Percentiles rank a stretch among this genome's conserved stretches.
phyloP scores from a whole-genome alignment of 2,888 invertebrate genomes.

The Melanostoma mellinum region DNA sequence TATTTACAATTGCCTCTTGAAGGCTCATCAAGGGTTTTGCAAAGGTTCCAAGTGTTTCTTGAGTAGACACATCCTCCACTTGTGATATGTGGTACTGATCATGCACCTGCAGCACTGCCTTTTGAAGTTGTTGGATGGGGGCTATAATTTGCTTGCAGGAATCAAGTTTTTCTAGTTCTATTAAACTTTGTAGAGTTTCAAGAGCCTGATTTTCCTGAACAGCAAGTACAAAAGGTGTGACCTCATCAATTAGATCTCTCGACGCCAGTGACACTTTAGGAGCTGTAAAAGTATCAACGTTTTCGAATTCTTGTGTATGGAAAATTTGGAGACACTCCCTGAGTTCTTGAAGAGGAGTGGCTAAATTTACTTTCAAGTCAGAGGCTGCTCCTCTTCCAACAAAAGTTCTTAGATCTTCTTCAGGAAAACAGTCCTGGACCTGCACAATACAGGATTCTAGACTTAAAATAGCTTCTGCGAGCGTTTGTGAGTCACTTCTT shows the following conservation, averaged over 20 bases:
- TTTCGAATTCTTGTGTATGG: slow-evolving; percentile 75
- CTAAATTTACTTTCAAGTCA: slow-evolving; percentile 72
- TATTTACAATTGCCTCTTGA: slow-evolving; percentile 75
- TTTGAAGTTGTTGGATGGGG: slow-evolving; percentile 81
- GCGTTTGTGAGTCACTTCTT: slow-evolving; percentile 76
- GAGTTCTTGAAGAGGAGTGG: slow-evolving; percentile 78
- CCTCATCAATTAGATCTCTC: slow-evolving; percentile 74
- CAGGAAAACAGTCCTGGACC: slow-evolving; percentile 77
- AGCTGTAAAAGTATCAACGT: slow-evolving; percentile 70
- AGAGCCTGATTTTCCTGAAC: slow-evolving; percentile 76
- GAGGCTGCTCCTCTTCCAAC: slow-evolving; percentile 24
- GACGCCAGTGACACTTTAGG: slow-evolving; percentile 68
- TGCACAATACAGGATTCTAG: slow-evolving; percentile 78
- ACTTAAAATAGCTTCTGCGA: slow-evolving; percentile 79
- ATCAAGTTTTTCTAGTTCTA: slow-evolving; percentile 75
- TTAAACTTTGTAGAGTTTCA: slow-evolving; percentile 75
- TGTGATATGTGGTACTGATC: slow-evolving; percentile 79
- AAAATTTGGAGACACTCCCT: slow-evolving; percentile 75
- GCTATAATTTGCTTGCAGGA: slow-evolving; percentile 78
- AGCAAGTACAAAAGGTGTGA: slow-evolving; percentile 75
- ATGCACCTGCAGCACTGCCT: slow-evolving; percentile 76
- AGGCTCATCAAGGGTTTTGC: slow-evolving; percentile 75
- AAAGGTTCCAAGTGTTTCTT: slow-evolving; percentile 71
- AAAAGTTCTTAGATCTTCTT: slow-evolving; percentile 72
- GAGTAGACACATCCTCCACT: slow-evolving; percentile 69